Base-by-base conservation (phyloP, 2,797 vertebrate genomes). In the Simalia tracyae region DNA sequence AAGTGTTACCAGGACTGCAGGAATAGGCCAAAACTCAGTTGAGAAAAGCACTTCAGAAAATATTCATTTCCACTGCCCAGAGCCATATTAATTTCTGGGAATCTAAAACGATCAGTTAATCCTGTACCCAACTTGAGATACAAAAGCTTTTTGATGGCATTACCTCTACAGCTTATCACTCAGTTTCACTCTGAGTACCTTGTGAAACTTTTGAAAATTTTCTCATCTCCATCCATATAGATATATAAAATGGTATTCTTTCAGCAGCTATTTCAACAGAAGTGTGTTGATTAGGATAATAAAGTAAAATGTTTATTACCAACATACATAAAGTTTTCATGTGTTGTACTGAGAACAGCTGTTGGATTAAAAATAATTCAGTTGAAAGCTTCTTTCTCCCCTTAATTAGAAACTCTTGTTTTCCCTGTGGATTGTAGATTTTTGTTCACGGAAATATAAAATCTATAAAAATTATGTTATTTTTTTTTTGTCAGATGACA, bases 351-450 rank as follows among this genome's bases (percentile, higher is more conserved):
- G 93, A 95, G 94, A 92, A 90, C 95, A 96, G 95, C 94, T 95
- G 95, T 94, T 95, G 95, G 95, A 96, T 96, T 96, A 93, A 95
- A 95, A 94, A 95, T 93, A 96, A 96, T 96, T 94, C 96, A 92
- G 95, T 96, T 94, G 91, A 88, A 91, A 95, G 89, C 94, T 93
- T 46, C 89, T n/a, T 50, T 19, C 17, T 87, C 46, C 15, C 4
- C 66, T n/a, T 91, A 94, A 84, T 87, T 86, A 92, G 93, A 91
- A 1, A 5, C 91, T 93, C n/a, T 95, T 94, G 94, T 96, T 96
- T 94, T 95, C 93, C 91, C 92, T 95, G 94, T 54, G 96, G 94
- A 95, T 89, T 96, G 66, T 86, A 95, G 89, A 94, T 89, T 95
- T 96, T 95, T 42, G 96, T 86, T 92, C 72, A 94, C 89, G 88